These are phyloP conservation scores for Apaloderma vittatum DNA, from an alignment of 2,113 vertebrate species.

Conservation along the genomic window DNA sequence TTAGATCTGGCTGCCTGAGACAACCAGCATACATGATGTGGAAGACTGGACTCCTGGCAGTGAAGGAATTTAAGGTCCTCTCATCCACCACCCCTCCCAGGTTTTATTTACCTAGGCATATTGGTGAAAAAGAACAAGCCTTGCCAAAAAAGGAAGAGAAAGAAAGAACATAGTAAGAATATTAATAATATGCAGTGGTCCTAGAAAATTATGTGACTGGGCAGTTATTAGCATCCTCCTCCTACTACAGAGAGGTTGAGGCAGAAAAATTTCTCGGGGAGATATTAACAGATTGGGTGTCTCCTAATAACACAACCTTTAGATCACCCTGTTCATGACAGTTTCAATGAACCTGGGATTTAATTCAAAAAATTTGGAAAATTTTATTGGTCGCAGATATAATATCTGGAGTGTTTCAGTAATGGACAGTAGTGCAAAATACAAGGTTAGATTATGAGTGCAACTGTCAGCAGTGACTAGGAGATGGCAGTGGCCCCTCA, in stretches of 20 bases:
- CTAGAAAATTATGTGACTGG: neutral
- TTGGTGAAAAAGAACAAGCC: neutral
- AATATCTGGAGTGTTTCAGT: neutral
- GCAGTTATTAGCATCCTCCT: neutral
- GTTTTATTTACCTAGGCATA: neutral
- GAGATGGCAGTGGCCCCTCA: neutral
- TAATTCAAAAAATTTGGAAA: neutral
- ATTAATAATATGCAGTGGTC: neutral
- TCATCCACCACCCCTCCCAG: neutral
- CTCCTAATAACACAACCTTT: neutral
- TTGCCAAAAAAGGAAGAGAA: neutral
- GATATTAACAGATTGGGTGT: neutral
- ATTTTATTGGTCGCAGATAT: neutral
- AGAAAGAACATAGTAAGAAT: neutral
- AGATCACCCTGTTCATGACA: neutral
- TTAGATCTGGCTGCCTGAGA: neutral
- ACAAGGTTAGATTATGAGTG: neutral
- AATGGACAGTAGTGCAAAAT: neutral
- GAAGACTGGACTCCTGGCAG: neutral
- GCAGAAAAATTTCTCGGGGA: neutral
- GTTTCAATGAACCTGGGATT: neutral
- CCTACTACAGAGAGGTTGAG: neutral
- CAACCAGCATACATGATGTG: neutral
- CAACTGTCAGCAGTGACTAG: neutral
- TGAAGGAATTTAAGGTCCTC: neutral